Evolutionary conservation across 2,113 vertebrate genomes (phyloP).

Genomic region (Tichodroma muraria): DNA sequence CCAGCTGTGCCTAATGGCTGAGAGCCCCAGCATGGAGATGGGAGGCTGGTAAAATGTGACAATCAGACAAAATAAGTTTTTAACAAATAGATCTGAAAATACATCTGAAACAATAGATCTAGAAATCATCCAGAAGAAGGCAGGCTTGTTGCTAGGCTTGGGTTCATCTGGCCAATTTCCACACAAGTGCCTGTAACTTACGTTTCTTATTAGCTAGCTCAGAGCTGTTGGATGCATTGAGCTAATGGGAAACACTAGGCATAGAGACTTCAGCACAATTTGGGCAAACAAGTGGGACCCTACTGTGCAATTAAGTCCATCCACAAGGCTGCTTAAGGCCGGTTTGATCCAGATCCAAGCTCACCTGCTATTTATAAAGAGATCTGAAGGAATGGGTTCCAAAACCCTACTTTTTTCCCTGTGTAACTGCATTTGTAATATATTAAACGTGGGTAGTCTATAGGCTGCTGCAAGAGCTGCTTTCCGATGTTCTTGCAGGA

Average conservation of each 20-base stretch:
- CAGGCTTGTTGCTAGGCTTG: not conserved
- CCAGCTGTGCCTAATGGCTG: not conserved
- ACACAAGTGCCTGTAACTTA: not conserved
- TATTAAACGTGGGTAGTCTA: not conserved
- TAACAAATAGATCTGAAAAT: not conserved
- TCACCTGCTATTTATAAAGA: constrained; percentile 39
- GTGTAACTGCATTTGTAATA: not conserved
- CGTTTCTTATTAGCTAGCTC: constrained; percentile 12
- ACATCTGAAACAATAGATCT: not conserved
- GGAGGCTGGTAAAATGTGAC: not conserved
- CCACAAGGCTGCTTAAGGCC: not conserved
- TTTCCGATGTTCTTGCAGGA: not conserved
- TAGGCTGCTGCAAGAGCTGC: not conserved
- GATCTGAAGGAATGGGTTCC: not conserved
- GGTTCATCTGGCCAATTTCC: not conserved
- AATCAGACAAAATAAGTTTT: not conserved
- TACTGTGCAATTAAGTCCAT: constrained; percentile 7
- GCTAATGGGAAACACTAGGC: constrained; percentile 4
- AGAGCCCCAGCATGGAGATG: not conserved
- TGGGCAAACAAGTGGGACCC: not conserved
- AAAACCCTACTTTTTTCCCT: not conserved
- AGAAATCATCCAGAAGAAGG: not conserved
- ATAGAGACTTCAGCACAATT: not conserved
- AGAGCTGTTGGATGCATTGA: not conserved
- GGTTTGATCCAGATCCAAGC: not conserved